A percentile compares a stretch with the other conserved stretches of the same genome.
Evolutionary conservation across 2,113 vertebrate genomes (phyloP).

Genomic region (Indri indri): DNA sequence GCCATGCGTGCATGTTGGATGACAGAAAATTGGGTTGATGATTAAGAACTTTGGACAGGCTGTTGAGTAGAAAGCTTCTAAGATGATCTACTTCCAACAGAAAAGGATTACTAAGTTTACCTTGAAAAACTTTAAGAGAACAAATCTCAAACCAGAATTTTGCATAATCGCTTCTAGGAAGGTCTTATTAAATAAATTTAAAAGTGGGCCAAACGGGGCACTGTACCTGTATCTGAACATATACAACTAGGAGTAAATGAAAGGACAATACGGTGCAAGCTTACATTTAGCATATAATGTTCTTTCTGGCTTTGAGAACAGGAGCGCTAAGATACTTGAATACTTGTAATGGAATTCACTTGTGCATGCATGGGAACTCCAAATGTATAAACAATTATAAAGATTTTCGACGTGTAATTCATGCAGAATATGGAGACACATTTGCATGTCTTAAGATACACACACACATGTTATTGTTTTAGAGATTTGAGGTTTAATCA

Average conservation of each 20-base stretch:
- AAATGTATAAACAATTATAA: conserved; percentile 7
- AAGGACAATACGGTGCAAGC: background rate
- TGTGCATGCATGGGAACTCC: background rate
- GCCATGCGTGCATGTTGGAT: background rate
- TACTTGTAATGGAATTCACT: background rate
- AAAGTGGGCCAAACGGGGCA: background rate
- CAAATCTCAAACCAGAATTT: background rate
- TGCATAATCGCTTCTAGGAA: background rate
- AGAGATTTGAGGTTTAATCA: conserved; percentile 29
- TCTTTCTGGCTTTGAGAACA: conserved; percentile 1
- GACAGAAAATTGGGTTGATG: background rate
- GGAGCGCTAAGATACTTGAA: background rate
- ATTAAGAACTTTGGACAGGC: background rate
- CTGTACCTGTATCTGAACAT: background rate
- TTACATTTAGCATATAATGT: background rate
- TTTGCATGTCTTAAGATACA: background rate
- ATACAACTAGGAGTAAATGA: background rate
- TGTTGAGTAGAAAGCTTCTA: background rate
- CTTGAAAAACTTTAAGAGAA: conserved; percentile 22
- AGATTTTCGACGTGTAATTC: conserved; percentile 34
- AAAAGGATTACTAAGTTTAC: background rate
- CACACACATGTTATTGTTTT: background rate
- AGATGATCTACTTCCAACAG: background rate
- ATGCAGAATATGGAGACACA: background rate
- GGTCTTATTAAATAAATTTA: background rate